These are phyloP conservation scores for Desoria tigrina DNA, from an alignment of 2,888 invertebrate genomes.

Conservation along the genomic window DNA sequence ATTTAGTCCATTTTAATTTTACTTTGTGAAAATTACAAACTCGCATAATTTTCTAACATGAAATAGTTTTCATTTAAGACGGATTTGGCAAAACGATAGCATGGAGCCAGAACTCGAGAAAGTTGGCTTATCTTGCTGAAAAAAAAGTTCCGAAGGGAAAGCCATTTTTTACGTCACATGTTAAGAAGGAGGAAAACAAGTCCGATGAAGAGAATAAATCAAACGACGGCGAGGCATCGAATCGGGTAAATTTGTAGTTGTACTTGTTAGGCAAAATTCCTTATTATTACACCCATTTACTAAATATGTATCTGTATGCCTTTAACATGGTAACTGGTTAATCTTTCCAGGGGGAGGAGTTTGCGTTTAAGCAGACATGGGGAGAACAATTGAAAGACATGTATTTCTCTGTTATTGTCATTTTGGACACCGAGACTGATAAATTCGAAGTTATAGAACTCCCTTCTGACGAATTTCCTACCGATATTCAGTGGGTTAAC, in stretches of 20 bases:
- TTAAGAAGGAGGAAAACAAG: slow-evolving; percentile 46
- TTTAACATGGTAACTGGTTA: slow-evolving; percentile 56
- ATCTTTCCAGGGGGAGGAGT: slow-evolving; percentile 71
- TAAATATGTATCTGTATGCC: no score
- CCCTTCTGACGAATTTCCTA: slow-evolving; percentile 45
- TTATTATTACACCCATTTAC: no score
- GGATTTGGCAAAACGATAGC: slow-evolving; percentile 45
- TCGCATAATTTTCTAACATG: no score
- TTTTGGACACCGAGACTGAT: slow-evolving; percentile 67
- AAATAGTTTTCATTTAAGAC: no score
- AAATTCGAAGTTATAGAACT: slow-evolving; percentile 54
- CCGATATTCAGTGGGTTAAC: slow-evolving; percentile 50
- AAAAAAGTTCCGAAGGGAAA: slow-evolving; percentile 73
- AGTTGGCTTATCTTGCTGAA: slow-evolving; percentile 75
- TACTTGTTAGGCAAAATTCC: no score
- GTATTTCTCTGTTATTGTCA: slow-evolving; percentile 68
- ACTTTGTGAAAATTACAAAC: no score
- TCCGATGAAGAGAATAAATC: no score
- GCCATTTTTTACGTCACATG: slow-evolving; percentile 63
- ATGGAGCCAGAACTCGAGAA: slow-evolving; percentile 73
- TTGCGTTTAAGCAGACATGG: slow-evolving; percentile 74
- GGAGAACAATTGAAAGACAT: slow-evolving; percentile 80
- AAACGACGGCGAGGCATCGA: background rate
- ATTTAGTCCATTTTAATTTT: no score
- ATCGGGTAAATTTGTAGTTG: no score